A percentile compares a stretch with the other conserved stretches of the same genome.
These are phyloP conservation scores for Carcina quercana DNA, from an alignment of 2,888 invertebrate genomes.

Conservation along the genomic window DNA sequence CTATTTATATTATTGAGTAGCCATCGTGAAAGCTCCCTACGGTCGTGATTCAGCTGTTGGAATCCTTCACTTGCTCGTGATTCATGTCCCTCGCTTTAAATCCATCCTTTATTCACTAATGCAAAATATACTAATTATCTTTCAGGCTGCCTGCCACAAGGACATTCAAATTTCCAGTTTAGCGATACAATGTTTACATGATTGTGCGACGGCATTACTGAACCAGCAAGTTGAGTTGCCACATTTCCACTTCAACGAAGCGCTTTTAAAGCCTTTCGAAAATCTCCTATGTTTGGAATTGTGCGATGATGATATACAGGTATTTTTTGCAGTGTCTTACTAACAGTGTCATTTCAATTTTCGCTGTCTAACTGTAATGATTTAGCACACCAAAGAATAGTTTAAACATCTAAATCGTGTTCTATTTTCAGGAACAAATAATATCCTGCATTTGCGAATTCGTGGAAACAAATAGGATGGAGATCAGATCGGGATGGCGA, in stretches of 20 bases:
- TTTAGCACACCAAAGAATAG: too few species aligned
- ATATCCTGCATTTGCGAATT: slow-evolving; percentile 97
- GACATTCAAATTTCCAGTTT: slow-evolving; percentile 92
- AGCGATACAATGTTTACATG: slow-evolving; percentile 94
- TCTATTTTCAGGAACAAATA: slow-evolving; percentile 83
- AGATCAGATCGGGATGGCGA: slow-evolving; percentile 97
- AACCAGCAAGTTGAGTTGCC: slow-evolving; percentile 91
- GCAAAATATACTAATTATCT: too few species aligned
- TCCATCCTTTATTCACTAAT: too few species aligned
- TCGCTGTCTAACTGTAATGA: too few species aligned
- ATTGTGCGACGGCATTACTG: slow-evolving; percentile 89
- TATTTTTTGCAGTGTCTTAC: slow-evolving; percentile 26
- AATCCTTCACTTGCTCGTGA: neutral
- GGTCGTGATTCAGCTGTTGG: neutral
- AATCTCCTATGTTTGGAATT: slow-evolving; percentile 94
- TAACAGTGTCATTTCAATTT: too few species aligned
- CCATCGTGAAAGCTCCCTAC: too few species aligned
- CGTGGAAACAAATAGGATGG: slow-evolving; percentile 94
- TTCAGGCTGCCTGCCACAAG: slow-evolving; percentile 91
- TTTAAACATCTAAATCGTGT: too few species aligned
- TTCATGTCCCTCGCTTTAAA: too few species aligned
- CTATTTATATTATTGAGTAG: neutral
- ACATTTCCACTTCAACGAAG: slow-evolving; percentile 97
- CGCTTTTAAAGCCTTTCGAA: slow-evolving; percentile 95
- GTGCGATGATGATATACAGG: slow-evolving; percentile 95